phyloP scores from a whole-genome alignment of 2,797 vertebrate species.

The Halcyon chelicuti region DNA sequence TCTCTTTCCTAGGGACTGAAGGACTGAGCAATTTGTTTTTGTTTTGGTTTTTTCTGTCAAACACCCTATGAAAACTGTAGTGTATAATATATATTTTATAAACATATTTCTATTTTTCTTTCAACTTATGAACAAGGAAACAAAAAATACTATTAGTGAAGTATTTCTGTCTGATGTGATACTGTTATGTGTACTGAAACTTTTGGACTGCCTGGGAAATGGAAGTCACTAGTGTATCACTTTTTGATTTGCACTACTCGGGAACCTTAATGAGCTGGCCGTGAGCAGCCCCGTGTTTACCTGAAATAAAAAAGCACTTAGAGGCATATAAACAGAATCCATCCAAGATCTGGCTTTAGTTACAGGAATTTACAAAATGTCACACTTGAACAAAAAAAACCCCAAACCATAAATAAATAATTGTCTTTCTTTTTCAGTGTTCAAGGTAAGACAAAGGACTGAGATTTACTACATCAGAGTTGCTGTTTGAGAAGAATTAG shows the following conservation, averaged over 20 bases:
- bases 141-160: neutral
- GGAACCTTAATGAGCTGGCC: neutral
- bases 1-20: neutral
- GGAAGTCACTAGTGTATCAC: neutral
- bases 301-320: neutral
- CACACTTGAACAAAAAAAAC: neutral
- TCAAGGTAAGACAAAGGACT: neutral
- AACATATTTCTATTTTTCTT: neutral
- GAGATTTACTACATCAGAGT: neutral
- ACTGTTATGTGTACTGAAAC: neutral
- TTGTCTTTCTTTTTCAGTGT: neutral
- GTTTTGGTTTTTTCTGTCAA: neutral
- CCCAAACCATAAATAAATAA: too few species aligned
- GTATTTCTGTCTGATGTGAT: neutral
- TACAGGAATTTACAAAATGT: neutral
- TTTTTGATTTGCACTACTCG: neutral
- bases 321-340: neutral
- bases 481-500: neutral
- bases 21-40: neutral
- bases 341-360: neutral
- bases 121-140: neutral
- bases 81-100: neutral
- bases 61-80: neutral
- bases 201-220: neutral
- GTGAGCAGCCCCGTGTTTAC: neutral